A percentile compares a stretch with the other conserved stretches of the same genome.
These are phyloP conservation scores for Sebastes kiyomatsui DNA, from an alignment of 2,797 vertebrate genomes.

Conservation along the genomic window DNA sequence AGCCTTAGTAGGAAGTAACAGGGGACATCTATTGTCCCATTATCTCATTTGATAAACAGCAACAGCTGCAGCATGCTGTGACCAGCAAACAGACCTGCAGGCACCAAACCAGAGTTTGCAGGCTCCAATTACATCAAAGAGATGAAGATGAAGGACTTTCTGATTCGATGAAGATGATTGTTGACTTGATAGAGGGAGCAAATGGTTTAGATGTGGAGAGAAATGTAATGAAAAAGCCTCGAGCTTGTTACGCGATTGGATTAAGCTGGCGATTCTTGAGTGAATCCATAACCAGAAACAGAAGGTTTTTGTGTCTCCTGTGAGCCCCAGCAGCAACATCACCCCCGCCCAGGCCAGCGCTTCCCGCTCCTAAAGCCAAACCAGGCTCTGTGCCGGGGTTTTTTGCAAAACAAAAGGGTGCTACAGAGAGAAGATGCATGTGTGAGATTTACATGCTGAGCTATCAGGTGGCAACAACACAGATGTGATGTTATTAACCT, in stretches of 20 bases:
- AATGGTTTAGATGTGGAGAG: background rate
- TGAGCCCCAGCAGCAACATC: background rate
- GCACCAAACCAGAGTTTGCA: constrained; percentile 21
- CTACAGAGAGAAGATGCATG: constrained; percentile 43
- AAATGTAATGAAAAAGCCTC: background rate
- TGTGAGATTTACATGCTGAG: constrained; percentile 21
- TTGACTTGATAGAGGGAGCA: constrained; percentile 2
- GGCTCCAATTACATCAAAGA: background rate
- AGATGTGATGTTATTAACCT: background rate
- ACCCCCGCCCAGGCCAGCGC: background rate
- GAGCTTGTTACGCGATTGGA: background rate
- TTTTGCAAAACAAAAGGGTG: constrained; percentile 8
- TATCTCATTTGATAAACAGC: constrained; percentile 24
- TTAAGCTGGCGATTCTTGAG: background rate
- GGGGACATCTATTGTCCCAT: constrained; percentile 5
- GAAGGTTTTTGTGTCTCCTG: constrained; percentile 14
- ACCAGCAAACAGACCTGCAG: constrained; percentile 12
- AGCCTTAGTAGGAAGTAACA: background rate
- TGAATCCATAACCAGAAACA: background rate
- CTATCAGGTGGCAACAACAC: background rate
- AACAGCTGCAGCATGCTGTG: constrained; percentile 14
- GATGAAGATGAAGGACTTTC: background rate
- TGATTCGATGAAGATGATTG: background rate
- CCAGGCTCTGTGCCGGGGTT: constrained; percentile 30
- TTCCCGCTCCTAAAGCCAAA: constrained; percentile 14